Evolutionary conservation across 2,888 invertebrate species (phyloP).

Genomic region (Chloromyia formosa): DNA sequence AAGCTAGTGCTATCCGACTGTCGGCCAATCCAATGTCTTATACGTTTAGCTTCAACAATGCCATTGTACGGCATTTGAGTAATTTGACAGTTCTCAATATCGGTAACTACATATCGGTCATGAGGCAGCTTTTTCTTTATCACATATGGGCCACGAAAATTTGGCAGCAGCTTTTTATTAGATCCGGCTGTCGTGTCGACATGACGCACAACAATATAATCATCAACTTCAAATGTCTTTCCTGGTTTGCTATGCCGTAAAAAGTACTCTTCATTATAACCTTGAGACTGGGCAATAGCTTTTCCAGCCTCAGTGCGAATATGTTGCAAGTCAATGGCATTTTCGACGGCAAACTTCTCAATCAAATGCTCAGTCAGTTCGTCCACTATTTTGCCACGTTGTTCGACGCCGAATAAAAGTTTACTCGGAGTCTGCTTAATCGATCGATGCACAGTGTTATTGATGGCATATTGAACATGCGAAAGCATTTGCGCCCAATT

Average conservation of each 20-base stretch:
- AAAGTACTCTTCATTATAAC: conserved; percentile 45
- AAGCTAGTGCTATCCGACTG: too few relatives aligned
- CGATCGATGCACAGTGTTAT: conserved; percentile 53
- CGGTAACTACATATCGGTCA: conserved; percentile 14
- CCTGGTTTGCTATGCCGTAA: conserved; percentile 46
- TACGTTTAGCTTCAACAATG: conserved; percentile 42
- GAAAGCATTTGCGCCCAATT: conserved; percentile 44
- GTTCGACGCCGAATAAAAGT: conserved; percentile 54
- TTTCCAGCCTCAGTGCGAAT: conserved; percentile 9
- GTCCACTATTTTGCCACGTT: conserved; percentile 52
- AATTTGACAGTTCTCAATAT: conserved; percentile 52
- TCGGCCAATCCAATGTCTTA: conserved; percentile 38
- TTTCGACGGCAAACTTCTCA: neutral
- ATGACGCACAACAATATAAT: conserved; percentile 52
- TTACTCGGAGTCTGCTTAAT: conserved; percentile 53
- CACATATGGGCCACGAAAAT: conserved; percentile 48
- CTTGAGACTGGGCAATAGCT: conserved; percentile 33
- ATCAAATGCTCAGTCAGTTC: conserved; percentile 45
- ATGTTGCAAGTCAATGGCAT: neutral
- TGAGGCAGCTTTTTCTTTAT: neutral
- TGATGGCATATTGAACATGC: conserved; percentile 51
- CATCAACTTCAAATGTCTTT: conserved; percentile 45
- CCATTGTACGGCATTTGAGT: conserved; percentile 40
- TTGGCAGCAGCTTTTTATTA: conserved; percentile 51
- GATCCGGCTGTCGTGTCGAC: conserved; percentile 50